phyloP scores from a whole-genome alignment of 2,888 invertebrate species.

The Tortrix viridana region DNA sequence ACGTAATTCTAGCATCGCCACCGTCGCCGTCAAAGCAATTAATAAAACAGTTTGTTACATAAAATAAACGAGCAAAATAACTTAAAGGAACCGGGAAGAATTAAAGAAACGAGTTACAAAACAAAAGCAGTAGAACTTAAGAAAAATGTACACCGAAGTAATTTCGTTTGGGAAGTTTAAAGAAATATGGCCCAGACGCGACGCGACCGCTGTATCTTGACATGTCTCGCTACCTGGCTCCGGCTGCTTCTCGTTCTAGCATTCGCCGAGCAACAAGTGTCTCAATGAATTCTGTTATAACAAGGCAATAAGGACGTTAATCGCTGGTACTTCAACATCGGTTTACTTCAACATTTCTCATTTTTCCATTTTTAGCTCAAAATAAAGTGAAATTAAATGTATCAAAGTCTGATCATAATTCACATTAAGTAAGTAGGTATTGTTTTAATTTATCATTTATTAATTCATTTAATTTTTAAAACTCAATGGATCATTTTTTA shows the following conservation, averaged over 20 bases:
- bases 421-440: too few species aligned
- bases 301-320: too few species aligned
- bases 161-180: slow-evolving; percentile 58
- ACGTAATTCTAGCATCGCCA: not conserved
- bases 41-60: slow-evolving; percentile 28
- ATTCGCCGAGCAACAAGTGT: slow-evolving; percentile 15
- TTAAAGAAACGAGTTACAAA: slow-evolving; percentile 52
- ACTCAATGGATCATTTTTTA: too few species aligned
- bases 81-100: slow-evolving; percentile 44
- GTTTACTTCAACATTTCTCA: too few species aligned
- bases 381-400: too few species aligned
- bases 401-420: too few species aligned
- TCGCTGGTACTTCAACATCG: too few species aligned
- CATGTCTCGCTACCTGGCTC: slow-evolving; percentile 12
- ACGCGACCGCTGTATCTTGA: slow-evolving; percentile 34
- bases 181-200: slow-evolving; percentile 46
- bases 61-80: slow-evolving; percentile 23
- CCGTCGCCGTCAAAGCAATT: slow-evolving; percentile 15
- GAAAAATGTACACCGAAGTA: slow-evolving; percentile 54
- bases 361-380: too few species aligned
- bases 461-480: too few species aligned
- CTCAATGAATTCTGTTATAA: not conserved
- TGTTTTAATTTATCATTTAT: too few species aligned
- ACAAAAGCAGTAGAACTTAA: slow-evolving; percentile 50
- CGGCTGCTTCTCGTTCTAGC: not conserved